Conservation (phyloP, 2,888 invertebrate genomes). For the Mantis religiosa region DNA sequence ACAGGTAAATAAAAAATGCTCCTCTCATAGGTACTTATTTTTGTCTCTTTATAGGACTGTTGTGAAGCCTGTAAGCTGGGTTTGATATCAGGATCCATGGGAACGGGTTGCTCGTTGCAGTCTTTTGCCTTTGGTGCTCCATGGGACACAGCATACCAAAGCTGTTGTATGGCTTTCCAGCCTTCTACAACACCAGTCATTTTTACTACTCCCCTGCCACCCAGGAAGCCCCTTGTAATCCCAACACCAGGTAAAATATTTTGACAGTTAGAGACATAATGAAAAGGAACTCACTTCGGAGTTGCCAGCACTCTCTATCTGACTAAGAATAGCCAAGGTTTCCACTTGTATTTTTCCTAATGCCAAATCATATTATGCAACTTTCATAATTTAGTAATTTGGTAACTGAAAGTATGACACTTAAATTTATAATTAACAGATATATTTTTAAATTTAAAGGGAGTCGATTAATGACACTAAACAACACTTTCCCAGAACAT, state of each 20-base stretch:
- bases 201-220: slow-evolving; percentile 19
- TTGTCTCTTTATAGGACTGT: slow-evolving; percentile 46
- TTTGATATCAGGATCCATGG: slow-evolving; percentile 42
- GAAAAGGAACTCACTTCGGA: not conserved
- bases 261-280: too few species aligned
- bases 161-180: slow-evolving; percentile 54
- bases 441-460: too few species aligned
- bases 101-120: slow-evolving; percentile 53
- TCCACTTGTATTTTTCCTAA: too few species aligned
- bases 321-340: too few species aligned
- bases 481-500: too few species aligned
- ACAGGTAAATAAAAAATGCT: too few species aligned
- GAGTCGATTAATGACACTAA: too few species aligned
- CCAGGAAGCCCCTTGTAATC: not conserved
- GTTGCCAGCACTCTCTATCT: not conserved
- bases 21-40: too few species aligned
- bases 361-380: too few species aligned
- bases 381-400: too few species aligned
- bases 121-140: slow-evolving; percentile 53
- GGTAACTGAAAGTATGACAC: too few species aligned
- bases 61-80: slow-evolving; percentile 60
- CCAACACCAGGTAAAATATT: slow-evolving; percentile 20
- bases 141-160: slow-evolving; percentile 57
- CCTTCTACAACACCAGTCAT: slow-evolving; percentile 24
- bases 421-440: too few species aligned